Evolutionary conservation across 2,113 vertebrate genomes (phyloP), one percentile per base, ranked within the genome.

Genomic region (Apus apus): DNA sequence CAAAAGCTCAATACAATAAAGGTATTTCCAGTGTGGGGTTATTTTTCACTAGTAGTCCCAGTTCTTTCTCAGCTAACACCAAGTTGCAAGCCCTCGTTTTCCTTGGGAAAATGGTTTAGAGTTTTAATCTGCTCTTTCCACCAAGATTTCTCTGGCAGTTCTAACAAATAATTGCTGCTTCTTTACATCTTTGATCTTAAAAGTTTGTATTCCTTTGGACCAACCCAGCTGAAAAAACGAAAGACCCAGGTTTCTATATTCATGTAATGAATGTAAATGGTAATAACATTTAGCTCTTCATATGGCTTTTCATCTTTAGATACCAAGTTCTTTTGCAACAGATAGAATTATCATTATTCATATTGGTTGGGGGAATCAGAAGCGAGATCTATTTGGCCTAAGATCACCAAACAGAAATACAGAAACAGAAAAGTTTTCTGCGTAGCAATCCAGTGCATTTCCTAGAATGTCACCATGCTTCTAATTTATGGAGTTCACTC

Each of bases 1-100:
- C 4, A 77, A 70, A 94, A 74, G 57, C 45, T 74, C 6, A 6
- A 22, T 90, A 73, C 76, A 96, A 80, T 94, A 53, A 96, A 83
- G 3, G 20, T 62, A 65, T 79, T 83, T 86, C 43, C 43, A 34
- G 14, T 66, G 40, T 22, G 1, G 2, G 2, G 0, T 48, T 43
- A 16, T 43, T 75, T 73, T 89, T 40, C 30, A 51, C 6, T 43
- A n/a, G 9, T 70, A 62, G 22, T 72, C 13, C 27, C 14, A n/a
- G 21, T 90, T 93, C 23, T 58, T 85, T 76, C 40, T 40, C 40
- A 73, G 22, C 25, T 64, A 56, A 36, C 8, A 77, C 5, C 54
- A 43, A 70, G 32, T 48, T 61, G 36, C n/a, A 82, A 84, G 45
- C n/a, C 71, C 23, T 73, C 19, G 14, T 32, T 51, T 34, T 22